phyloP scores from a whole-genome alignment of 1,140 invertebrate species.

The Drosophila nigromelanica region DNA sequence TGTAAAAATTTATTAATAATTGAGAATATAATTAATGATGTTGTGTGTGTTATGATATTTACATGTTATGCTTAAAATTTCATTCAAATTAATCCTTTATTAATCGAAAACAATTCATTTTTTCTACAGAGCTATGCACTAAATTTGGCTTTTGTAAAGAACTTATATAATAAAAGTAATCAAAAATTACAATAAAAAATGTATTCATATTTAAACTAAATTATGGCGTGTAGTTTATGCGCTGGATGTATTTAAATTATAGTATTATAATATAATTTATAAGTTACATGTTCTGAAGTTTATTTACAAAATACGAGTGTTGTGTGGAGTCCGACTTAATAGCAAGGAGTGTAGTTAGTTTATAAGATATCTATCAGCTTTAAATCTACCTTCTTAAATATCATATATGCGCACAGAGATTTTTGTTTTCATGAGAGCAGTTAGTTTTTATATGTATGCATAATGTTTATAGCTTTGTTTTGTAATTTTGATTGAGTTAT shows the following conservation, averaged over 20 bases:
- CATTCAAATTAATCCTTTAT: conserved; percentile 73
- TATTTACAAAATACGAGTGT: conserved; percentile 39
- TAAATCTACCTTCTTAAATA: conserved; percentile 14
- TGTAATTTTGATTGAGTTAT: conserved; percentile 45
- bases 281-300: conserved; percentile 10
- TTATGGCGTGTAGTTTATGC: conserved; percentile 64
- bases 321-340: conserved; percentile 41
- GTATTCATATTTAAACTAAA: conserved; percentile 28
- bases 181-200: conserved; percentile 44
- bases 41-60: conserved; percentile 49
- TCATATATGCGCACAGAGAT: conserved; percentile 49
- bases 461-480: conserved; percentile 9
- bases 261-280: conserved; percentile 10
- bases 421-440: conserved; percentile 37
- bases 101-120: conserved; percentile 45
- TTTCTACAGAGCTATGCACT: conserved; percentile 48
- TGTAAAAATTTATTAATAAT: conserved; percentile 33
- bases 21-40: conserved; percentile 11
- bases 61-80: conserved; percentile 43
- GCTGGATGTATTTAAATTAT: conserved; percentile 27
- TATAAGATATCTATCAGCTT: conserved; percentile 18
- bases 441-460: conserved; percentile 5
- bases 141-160: conserved; percentile 75
- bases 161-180: conserved; percentile 52
- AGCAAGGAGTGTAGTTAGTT: conserved; percentile 36